These are phyloP conservation scores for Otus sunia DNA, from an alignment of 2,113 vertebrate genomes.

Conservation along the genomic window DNA sequence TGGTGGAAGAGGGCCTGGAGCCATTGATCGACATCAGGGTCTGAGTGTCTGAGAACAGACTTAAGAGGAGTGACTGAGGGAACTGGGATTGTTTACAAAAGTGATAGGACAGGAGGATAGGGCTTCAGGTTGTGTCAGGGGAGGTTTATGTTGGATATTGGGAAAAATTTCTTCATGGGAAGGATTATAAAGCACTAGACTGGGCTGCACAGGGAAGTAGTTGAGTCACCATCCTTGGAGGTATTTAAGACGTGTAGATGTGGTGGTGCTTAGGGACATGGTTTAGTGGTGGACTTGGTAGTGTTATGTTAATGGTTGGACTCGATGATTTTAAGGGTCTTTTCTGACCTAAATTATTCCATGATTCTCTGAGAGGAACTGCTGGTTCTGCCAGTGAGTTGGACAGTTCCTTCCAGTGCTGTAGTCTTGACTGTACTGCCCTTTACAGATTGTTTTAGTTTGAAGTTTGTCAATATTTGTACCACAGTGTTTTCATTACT, in stretches of 20 bases:
- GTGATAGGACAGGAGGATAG: neutral
- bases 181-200: no score
- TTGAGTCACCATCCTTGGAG: no score
- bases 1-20: accelerated
- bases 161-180: no score
- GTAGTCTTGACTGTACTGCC: neutral
- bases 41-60: neutral
- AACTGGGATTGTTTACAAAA: neutral
- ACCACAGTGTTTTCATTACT: neutral
- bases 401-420: neutral
- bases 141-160: neutral
- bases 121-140: neutral
- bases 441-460: neutral
- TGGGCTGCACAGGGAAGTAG: no score
- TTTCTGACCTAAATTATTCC: neutral
- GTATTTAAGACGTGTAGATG: neutral
- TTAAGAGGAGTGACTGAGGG: neutral
- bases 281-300: neutral
- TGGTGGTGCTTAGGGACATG: neutral
- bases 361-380: neutral
- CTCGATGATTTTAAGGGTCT: neutral
- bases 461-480: neutral
- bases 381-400: neutral
- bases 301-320: neutral
- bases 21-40: no score